Evolutionary conservation across 1,140 invertebrate genomes (phyloP).

Genomic region (Steinernema khuongi): DNA sequence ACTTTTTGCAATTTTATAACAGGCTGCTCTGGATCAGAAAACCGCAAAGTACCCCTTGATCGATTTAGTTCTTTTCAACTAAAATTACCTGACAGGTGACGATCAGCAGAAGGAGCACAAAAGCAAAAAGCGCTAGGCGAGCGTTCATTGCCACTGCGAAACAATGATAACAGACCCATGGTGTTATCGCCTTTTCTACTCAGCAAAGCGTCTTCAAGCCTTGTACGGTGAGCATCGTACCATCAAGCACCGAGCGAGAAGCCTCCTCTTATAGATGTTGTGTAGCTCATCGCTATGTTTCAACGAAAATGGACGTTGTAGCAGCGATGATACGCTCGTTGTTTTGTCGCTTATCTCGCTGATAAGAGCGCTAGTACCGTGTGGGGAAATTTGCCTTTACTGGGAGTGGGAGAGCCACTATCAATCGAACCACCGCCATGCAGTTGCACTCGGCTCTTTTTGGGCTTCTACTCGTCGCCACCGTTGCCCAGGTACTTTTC

Average conservation of each 20-base stretch:
- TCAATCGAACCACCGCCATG: slow-evolving; percentile 11
- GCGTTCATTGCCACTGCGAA: neutral
- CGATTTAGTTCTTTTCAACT: no score
- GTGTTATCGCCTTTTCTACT: neutral
- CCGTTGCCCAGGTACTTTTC: slow-evolving; percentile 3
- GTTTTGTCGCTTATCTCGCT: neutral
- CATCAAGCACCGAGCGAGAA: neutral
- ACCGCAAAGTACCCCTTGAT: no score
- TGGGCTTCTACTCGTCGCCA: neutral
- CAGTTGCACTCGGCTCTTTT: slow-evolving; percentile 1
- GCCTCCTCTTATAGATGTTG: no score
- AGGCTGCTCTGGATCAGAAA: no score
- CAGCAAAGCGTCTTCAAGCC: no score
- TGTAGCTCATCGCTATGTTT: neutral
- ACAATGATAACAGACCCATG: neutral
- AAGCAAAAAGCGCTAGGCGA: neutral
- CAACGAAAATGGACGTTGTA: neutral
- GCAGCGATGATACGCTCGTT: neutral
- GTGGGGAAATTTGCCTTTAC: no score
- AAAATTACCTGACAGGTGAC: neutral
- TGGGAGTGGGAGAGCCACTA: no score
- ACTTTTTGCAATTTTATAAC: no score
- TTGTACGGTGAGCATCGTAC: neutral
- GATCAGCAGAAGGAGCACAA: neutral
- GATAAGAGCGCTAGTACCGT: neutral